These are phyloP conservation scores for Myotis yumanensis DNA, from an alignment of 2,113 vertebrate genomes.

Conservation along the genomic window DNA sequence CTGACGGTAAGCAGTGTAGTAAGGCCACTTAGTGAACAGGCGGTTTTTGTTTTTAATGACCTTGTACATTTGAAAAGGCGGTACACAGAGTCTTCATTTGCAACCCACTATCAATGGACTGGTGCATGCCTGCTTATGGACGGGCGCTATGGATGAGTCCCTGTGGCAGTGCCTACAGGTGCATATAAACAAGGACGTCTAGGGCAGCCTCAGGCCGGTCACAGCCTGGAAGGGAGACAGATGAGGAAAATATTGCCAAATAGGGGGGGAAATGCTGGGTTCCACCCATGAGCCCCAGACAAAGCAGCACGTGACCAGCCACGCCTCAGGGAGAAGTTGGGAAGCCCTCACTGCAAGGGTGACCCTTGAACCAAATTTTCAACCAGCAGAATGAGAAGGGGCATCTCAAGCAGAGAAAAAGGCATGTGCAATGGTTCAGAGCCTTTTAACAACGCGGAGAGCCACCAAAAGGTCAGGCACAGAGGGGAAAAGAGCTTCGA, in stretches of 20 bases:
- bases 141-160: not conserved
- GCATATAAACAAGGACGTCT: not conserved
- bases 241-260: not conserved
- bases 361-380: not conserved
- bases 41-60: not conserved
- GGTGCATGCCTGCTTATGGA: not conserved
- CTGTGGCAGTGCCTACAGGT: not conserved
- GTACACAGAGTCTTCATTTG: not conserved
- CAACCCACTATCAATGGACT: not conserved
- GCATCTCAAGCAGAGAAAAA: not conserved
- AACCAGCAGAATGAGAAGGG: not conserved
- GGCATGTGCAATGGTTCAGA: not conserved
- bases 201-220: not conserved
- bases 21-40: not conserved
- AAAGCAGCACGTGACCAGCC: not conserved
- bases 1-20: not conserved
- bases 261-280: not conserved
- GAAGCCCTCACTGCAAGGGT: not conserved
- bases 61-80: not conserved
- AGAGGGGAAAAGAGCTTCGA: not conserved
- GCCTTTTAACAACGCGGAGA: not conserved
- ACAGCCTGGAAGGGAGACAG: not conserved
- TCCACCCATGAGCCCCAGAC: not conserved
- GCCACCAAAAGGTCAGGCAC: not conserved
- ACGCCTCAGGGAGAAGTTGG: not conserved